phyloP scores from a whole-genome alignment of 2,113 vertebrate genomes.

The Pholis gunnellus region DNA sequence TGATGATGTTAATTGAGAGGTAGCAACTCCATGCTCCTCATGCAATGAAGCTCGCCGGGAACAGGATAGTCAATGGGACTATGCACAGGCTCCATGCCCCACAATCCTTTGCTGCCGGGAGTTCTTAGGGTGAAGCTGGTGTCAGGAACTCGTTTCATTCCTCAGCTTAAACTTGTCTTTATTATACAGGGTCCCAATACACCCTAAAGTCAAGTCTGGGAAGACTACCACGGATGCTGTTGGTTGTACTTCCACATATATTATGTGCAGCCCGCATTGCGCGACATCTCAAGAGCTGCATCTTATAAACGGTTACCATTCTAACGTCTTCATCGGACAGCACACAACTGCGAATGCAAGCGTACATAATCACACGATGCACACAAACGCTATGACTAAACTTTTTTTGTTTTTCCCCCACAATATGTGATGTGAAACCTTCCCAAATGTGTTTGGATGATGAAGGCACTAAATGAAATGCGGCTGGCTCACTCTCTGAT shows the following conservation, averaged over 20 bases:
- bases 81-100: conserved; percentile 46
- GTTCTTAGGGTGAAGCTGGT: conserved; percentile 70
- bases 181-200: conserved; percentile 61
- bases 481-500: conserved; percentile 43
- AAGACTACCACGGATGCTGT: conserved; percentile 51
- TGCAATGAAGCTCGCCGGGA: conserved; percentile 50
- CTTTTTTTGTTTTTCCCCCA: background rate
- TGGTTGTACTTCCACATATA: conserved; percentile 58
- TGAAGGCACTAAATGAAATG: conserved; percentile 36
- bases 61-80: conserved; percentile 70
- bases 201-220: conserved; percentile 63
- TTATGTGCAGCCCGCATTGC: background rate
- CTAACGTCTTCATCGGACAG: conserved; percentile 5
- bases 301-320: conserved; percentile 26
- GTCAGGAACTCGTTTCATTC: conserved; percentile 72
- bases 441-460: conserved; percentile 14
- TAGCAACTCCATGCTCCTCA: conserved; percentile 48
- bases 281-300: conserved; percentile 23
- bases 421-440: conserved; percentile 14
- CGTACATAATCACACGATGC: conserved; percentile 10
- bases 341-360: conserved; percentile 14
- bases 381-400: background rate
- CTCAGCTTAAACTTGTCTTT: conserved; percentile 71
- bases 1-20: conserved; percentile 74
- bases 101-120: conserved; percentile 69